phyloP scores from a whole-genome alignment of 1,140 invertebrate genomes.

The Scaptomyza montana region DNA sequence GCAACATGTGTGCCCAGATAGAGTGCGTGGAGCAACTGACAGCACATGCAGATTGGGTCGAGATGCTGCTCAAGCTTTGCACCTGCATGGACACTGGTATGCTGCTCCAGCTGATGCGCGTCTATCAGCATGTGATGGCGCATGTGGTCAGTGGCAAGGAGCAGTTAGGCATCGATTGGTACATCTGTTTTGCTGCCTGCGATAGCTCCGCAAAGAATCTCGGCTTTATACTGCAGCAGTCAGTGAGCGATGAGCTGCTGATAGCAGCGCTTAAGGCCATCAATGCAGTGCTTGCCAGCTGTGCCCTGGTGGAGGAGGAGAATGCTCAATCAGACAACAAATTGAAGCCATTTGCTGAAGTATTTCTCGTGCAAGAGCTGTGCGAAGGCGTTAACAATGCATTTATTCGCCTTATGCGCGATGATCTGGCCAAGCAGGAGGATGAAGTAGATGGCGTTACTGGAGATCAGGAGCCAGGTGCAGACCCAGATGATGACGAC shows the following conservation, averaged over 20 bases:
- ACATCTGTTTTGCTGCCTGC: slow-evolving; percentile 64
- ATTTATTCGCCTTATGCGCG: slow-evolving; percentile 72
- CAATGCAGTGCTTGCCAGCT: slow-evolving; percentile 85
- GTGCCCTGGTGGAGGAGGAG: slow-evolving; percentile 74
- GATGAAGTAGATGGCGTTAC: slow-evolving; percentile 44
- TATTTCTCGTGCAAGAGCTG: slow-evolving; percentile 69
- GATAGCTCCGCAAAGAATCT: slow-evolving; percentile 85
- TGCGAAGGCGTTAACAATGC: slow-evolving; percentile 74
- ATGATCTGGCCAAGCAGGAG: slow-evolving; percentile 54
- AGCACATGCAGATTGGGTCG: slow-evolving; percentile 83
- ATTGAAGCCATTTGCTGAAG: slow-evolving; percentile 65
- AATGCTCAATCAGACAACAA: slow-evolving; percentile 52
- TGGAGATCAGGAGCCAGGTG: slow-evolving; percentile 7
- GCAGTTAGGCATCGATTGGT: slow-evolving; percentile 73
- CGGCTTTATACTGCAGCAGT: slow-evolving; percentile 88
- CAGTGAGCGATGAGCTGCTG: slow-evolving; percentile 87
- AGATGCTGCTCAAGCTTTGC: slow-evolving; percentile 85
- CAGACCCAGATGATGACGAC: slow-evolving; percentile 21
- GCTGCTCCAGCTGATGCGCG: slow-evolving; percentile 87
- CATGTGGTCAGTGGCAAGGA: slow-evolving; percentile 66
- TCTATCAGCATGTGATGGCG: slow-evolving; percentile 86
- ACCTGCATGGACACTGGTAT: slow-evolving; percentile 87
- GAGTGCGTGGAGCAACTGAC: slow-evolving; percentile 84
- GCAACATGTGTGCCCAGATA: slow-evolving; percentile 86
- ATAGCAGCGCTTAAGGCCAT: slow-evolving; percentile 85